These are phyloP conservation scores for Diadromus collaris DNA, from an alignment of 2,888 invertebrate species.

Conservation along the genomic window DNA sequence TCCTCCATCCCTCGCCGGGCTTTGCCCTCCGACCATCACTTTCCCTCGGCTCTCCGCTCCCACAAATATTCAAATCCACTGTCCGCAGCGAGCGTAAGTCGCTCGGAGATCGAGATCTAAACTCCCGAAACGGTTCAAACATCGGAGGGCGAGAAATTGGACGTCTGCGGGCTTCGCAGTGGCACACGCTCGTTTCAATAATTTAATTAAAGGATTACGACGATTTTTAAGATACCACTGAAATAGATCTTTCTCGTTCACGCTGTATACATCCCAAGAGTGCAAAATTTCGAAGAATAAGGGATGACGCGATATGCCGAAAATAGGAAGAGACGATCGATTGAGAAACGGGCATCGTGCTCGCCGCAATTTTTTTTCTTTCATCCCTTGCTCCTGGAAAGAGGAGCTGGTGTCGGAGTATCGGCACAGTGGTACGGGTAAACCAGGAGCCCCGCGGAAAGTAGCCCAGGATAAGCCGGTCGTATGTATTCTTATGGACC, in stretches of 20 bases:
- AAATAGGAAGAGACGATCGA: conserved; percentile 47
- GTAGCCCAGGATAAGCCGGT: conserved; percentile 72
- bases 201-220: neutral
- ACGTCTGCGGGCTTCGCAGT: neutral
- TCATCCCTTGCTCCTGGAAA: conserved; percentile 4
- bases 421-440: conserved; percentile 45
- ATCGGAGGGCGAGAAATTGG: conserved; percentile 13
- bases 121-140: conserved; percentile 25
- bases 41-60: conserved; percentile 10
- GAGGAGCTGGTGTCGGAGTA: conserved; percentile 32
- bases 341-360: conserved; percentile 43
- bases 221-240: neutral
- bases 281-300: neutral
- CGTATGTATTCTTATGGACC: conserved; percentile 79
- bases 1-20: conserved; percentile 22
- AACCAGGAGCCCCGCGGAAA: conserved; percentile 44
- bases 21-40: conserved; percentile 47
- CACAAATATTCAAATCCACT: conserved; percentile 59
- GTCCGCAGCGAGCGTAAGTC: conserved; percentile 39
- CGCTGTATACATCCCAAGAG: neutral
- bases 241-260: neutral
- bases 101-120: conserved; percentile 40
- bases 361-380: conserved; percentile 44
- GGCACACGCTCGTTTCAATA: neutral
- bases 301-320: conserved; percentile 11